phyloP scores from a whole-genome alignment of 1,140 invertebrate genomes.

The Venustaconcha ellipsiformis region DNA sequence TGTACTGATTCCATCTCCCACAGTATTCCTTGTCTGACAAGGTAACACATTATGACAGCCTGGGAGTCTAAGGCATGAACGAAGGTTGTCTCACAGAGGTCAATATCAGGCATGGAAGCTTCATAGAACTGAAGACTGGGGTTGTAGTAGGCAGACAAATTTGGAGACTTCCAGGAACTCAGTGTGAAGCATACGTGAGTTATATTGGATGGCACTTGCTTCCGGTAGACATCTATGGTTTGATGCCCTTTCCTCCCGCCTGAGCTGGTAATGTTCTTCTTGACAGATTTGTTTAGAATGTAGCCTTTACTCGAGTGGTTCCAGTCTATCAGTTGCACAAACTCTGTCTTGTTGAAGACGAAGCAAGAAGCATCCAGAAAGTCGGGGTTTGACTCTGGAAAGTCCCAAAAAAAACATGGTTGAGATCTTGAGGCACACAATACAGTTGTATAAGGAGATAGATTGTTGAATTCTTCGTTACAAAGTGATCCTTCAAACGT shows the following conservation, averaged over 20 bases:
- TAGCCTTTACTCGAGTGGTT: conserved; percentile 10
- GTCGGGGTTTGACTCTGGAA: conserved; percentile 10
- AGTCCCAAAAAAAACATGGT: conserved; percentile 18
- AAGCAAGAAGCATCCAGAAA: conserved; percentile 15
- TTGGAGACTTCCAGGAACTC: conserved; percentile 11
- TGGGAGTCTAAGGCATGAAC: conserved; percentile 7
- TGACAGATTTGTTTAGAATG: conserved; percentile 7
- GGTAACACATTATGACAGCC: conserved; percentile 21
- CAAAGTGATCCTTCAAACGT: neutral
- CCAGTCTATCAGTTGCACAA: conserved; percentile 16
- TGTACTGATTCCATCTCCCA: too few species aligned
- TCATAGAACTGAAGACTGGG: conserved; percentile 19
- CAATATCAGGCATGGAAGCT: neutral
- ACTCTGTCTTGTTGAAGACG: conserved; percentile 9
- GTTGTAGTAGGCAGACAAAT: conserved; percentile 4
- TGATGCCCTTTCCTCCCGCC: conserved; percentile 8
- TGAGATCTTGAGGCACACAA: conserved; percentile 14
- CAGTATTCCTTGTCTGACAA: neutral
- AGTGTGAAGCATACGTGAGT: conserved; percentile 12
- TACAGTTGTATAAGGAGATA: conserved; percentile 6
- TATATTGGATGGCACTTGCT: conserved; percentile 2
- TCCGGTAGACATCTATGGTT: conserved; percentile 3
- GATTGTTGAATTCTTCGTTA: conserved; percentile 4
- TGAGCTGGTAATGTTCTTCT: conserved; percentile 1
- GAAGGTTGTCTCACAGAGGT: conserved; percentile 1